Evolutionary conservation across 1,140 invertebrate genomes (phyloP), one percentile per base, ranked within the genome.

Genomic region (Tetramorium simillimum): DNA sequence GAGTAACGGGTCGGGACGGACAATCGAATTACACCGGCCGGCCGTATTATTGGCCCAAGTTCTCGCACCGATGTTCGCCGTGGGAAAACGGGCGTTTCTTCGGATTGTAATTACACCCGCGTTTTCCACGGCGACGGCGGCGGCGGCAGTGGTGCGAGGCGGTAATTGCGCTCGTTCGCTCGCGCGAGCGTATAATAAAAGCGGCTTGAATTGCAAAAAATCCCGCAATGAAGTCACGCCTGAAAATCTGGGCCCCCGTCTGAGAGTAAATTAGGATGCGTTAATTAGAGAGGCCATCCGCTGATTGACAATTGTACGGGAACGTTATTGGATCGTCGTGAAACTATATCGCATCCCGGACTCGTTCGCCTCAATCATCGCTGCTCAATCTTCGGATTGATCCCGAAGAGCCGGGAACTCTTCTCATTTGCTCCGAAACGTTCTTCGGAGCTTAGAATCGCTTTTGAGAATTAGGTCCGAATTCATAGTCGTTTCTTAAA

Each of bases 31-130:
- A 75, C 69, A 53, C 37, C 53, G 69, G 40, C 28, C 28, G 40
- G n/a, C n/a, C 46, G 62, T 72, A 58, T 33, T 84, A 73, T 84
- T 46, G 69, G 80, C 69, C 24, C 4, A 18, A 75, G 69, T 73
- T 84, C 53, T 84, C 69, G 65, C 77, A 18, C 24, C 78, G 40
- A 73, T 73, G 40, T 46, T 33, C 40, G 37, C 1, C 53, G 69
- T 84, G 80, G 53, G 53, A 84, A 84, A 84, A 84, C 80, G 69
- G 53, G 69, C 53, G 69, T 75, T 84, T 21, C 80, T 51, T 75
- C 28, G 69, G 7, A 37, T 43, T 18, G 43, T 84, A 84, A 84
- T 84, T 84, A 81, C 33, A 16, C 33, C 16, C n/a, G 80, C 69
- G 14, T 75, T 73, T 84, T 84, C 53, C 69, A 73, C 67, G 33